Base-by-base conservation (phyloP, 2,113 vertebrate species). In the Phycodurus eques region DNA sequence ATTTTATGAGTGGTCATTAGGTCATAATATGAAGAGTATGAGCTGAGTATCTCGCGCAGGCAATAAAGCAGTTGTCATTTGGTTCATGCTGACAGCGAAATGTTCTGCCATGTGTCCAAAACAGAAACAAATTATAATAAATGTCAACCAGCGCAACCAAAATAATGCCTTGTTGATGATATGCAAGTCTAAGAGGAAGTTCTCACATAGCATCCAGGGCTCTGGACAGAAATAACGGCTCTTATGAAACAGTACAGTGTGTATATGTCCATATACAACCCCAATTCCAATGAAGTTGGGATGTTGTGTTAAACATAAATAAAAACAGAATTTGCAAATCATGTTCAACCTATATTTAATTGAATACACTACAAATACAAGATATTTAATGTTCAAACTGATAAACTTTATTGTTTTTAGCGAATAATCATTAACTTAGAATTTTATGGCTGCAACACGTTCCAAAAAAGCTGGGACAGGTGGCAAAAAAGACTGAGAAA, bases 11-110 rank as follows among this genome's bases (percentile, higher is more conserved):
- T 75, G 31, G 68, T n/a, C 73, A 56, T 65, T 68, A 51, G 57
- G 49, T 73, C 75, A 75, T 69, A 69, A 75, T 69, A 69, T 61
- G 78, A 73, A 83, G 49, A 84, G 42, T 67, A 66, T 67, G 42
- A 73, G 47, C 14, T 22, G 7, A 17, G 14, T 57, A 12, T 70
- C 53, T 72, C 49, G 64, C 11, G 74, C 44, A n/a, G 8, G 22
- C 39, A 60, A 59, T 49, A 54, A 53, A 59, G 15, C 15, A 17
- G 4, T 64, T 71, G 1, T 7, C 13, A 35, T 56, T 73, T 65
- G 9, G 53, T 49, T 49, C 4, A 17, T 12, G 17, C 13, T 61
- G 53, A 22, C 22, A 47, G n/a, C 44, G 8, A 17, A 47, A 66
- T 47, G 43, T 27, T 66, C 43, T 47, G 43, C 22, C 0, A 6